Percentiles rank a stretch among this genome's conserved stretches.
These are phyloP conservation scores for Zonitis immaculata DNA, from an alignment of 2,888 invertebrate genomes.

Conservation along the genomic window DNA sequence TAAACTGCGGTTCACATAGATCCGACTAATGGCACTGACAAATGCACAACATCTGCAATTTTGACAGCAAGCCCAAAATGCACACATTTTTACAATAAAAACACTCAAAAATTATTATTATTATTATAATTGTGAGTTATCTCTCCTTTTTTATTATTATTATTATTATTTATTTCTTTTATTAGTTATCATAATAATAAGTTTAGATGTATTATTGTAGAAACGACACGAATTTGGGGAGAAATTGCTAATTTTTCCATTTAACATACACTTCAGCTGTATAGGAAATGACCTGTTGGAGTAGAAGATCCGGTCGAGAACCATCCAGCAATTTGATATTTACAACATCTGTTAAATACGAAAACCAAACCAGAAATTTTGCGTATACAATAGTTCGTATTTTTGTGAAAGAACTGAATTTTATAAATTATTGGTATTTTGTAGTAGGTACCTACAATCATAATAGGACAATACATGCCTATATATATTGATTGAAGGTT, in stretches of 20 bases:
- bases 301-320: background rate
- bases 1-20: background rate
- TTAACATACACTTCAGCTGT: background rate
- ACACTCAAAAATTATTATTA: background rate
- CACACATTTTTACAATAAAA: background rate
- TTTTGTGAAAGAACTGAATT: background rate
- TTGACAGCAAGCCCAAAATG: background rate
- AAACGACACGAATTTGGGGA: background rate
- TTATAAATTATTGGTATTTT: background rate
- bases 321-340: conserved; percentile 1
- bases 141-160: too few species aligned
- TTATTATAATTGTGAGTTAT: too few species aligned
- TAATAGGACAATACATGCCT: too few species aligned
- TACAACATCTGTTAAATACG: background rate
- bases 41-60: conserved; percentile 7
- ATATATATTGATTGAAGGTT: background rate
- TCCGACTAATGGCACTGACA: conserved; percentile 4
- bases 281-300: conserved; percentile 2
- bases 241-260: background rate
- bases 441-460: too few species aligned
- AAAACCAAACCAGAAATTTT: background rate
- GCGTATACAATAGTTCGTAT: background rate
- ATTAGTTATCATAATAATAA: too few species aligned
- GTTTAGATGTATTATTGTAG: background rate
- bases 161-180: too few species aligned